These are phyloP conservation scores for Dipodomys stephensi DNA, from an alignment of 2,113 vertebrate species.

Conservation along the genomic window DNA sequence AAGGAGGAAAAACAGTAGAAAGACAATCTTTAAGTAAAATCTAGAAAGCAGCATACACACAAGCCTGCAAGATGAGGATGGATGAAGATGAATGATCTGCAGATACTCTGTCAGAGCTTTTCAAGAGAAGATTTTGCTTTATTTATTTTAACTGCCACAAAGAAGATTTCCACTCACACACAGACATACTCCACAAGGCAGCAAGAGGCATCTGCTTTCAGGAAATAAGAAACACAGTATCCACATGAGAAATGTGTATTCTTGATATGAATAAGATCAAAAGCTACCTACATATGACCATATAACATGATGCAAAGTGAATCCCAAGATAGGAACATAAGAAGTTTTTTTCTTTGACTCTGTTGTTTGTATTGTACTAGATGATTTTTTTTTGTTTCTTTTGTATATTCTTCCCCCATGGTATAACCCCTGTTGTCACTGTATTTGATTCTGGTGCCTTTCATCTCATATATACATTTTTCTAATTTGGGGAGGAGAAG, in stretches of 20 bases:
- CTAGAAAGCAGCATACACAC: background rate
- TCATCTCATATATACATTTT: too few species aligned
- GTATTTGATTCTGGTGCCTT: too few species aligned
- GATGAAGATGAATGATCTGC: slow-evolving; percentile 75
- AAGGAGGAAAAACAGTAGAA: background rate
- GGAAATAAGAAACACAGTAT: slow-evolving; percentile 59
- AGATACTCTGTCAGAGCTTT: slow-evolving; percentile 63
- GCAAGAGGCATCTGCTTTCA: slow-evolving; percentile 78
- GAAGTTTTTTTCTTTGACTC: too few species aligned
- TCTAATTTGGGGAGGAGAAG: too few species aligned
- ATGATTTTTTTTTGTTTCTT: too few species aligned
- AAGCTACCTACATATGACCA: too few species aligned
- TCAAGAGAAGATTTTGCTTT: slow-evolving; percentile 66
- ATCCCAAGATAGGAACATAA: too few species aligned
- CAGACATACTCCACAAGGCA: slow-evolving; percentile 60
- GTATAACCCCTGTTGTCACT: too few species aligned
- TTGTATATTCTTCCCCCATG: too few species aligned
- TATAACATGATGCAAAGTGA: too few species aligned
- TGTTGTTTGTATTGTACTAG: too few species aligned
- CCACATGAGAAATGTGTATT: slow-evolving; percentile 64
- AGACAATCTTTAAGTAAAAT: slow-evolving; percentile 39
- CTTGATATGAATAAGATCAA: slow-evolving; percentile 57
- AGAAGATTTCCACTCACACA: slow-evolving; percentile 65
- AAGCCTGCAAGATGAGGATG: background rate
- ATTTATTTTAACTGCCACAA: slow-evolving; percentile 79